Base-by-base conservation (phyloP, 37 sponge, comb jelly and placozoan species). In the Tethya wilhelma region DNA sequence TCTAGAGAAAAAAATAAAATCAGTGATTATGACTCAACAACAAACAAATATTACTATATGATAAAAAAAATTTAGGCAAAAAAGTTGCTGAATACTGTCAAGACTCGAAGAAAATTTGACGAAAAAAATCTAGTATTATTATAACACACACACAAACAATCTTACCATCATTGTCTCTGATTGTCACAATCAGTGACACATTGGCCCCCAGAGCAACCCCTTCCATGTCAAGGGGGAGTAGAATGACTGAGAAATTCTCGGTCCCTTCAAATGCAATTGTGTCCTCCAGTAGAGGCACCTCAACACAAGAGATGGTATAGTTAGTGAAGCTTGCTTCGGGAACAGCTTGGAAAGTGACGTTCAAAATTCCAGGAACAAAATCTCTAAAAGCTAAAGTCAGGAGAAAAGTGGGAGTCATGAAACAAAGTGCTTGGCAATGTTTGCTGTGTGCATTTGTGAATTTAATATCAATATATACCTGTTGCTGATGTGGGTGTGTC, bases 141-240 rank as follows among this genome's bases (percentile, higher is more conserved):
- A 20, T 66, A 34, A 19, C 2, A 66, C 37, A 6, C 32, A 29
- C 4, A 34, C 32, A 37, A 66, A 29, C 19, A 8, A 34, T 2
- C 65, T 64, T 63, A 77, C 78, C 31, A n/a, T 77, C 78, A 77
- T 77, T 77, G 26, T 77, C 78, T 1, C 22, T 33, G 29, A 77
- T 77, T 32, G 12, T 31, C 39, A 77, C 78, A 29, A 2, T 39
- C 22, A 46, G 65, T 1, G 33, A 28, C 14, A 41, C 42, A 32
- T 31, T 77, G 12, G n/a, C 46, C 43, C 78, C 78, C 1, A 64
- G 25, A 4, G 4, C 29, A 3, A 28, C 31, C 44, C 9, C 37
- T 23, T 4, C 74, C 2, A 30, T 25, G 30, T n/a, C 41, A 26
- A 33, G 38, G 12, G 74, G 38, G 4, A 55, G 36, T 29, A 73